These are phyloP conservation scores for Otolemur garnettii DNA, from an alignment of 2,113 vertebrate species.

Conservation along the genomic window DNA sequence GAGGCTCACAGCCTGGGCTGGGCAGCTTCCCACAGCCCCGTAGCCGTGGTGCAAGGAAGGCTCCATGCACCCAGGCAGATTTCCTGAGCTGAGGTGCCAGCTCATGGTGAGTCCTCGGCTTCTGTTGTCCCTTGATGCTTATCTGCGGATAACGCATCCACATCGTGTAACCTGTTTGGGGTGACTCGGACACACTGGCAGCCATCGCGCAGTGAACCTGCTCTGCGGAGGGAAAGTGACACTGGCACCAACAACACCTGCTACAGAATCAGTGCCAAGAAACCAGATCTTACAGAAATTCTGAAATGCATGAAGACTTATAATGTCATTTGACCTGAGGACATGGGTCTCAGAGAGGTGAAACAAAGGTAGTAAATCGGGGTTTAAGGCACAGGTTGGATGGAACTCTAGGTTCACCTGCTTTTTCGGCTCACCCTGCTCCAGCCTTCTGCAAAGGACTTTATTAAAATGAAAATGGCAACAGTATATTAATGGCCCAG, in stretches of 20 bases:
- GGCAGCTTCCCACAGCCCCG: not conserved
- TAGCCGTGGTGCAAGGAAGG: not conserved
- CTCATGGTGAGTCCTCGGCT: not conserved
- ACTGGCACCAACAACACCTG: not conserved
- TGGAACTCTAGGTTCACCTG: not conserved
- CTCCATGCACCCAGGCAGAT: not conserved
- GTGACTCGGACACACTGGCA: not conserved
- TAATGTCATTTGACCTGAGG: not conserved
- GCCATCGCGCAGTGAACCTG: not conserved
- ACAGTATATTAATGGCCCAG: not conserved
- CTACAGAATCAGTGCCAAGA: not conserved
- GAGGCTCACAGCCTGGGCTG: not conserved
- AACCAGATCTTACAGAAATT: not conserved
- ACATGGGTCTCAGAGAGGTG: not conserved
- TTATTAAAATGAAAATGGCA: conserved; percentile 44
- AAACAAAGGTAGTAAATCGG: not conserved
- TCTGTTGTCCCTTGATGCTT: not conserved
- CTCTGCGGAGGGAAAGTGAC: not conserved
- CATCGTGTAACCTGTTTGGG: not conserved
- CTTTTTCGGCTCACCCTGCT: not conserved
- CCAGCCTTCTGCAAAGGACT: conserved; percentile 18
- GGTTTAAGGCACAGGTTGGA: not conserved
- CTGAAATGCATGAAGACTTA: not conserved
- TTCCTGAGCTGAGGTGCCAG: not conserved
- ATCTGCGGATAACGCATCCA: not conserved